phyloP scores from a whole-genome alignment of 2,113 vertebrate genomes.

The Callocephalon fimbriatum region DNA sequence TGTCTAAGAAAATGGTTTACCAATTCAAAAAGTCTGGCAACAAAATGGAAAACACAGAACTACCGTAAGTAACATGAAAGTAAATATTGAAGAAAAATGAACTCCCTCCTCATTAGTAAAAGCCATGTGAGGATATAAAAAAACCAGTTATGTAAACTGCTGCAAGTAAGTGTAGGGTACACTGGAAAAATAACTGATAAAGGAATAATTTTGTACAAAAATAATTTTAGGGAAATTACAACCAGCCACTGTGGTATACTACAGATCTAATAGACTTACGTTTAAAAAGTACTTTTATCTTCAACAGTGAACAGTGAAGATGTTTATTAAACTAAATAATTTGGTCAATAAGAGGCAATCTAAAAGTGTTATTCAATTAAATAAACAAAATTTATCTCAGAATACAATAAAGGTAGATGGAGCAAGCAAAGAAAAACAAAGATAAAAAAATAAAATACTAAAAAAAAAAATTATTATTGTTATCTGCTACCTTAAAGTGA shows the following conservation, averaged over 20 bases:
- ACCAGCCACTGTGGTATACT: background rate
- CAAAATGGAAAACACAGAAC: background rate
- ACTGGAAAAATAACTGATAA: background rate
- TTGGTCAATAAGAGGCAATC: background rate
- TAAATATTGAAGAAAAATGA: background rate
- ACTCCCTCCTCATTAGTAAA: background rate
- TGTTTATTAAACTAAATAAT: background rate
- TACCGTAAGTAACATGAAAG: background rate
- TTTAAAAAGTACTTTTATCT: background rate
- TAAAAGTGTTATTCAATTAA: background rate
- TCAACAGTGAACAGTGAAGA: background rate
- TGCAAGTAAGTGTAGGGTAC: background rate
- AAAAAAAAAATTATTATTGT: background rate
- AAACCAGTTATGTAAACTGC: background rate
- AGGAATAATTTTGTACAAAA: background rate
- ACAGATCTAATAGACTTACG: background rate
- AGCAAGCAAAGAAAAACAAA: background rate
- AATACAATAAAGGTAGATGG: background rate
- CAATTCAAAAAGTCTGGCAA: background rate
- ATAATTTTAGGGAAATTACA: background rate
- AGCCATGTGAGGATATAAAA: background rate
- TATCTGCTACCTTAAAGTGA: background rate
- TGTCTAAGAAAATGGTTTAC: background rate
- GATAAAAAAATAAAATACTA: background rate
- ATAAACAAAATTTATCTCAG: background rate